Evolutionary conservation across 1,140 invertebrate species (phyloP).

Genomic region (Drosophila nigrodunni): DNA sequence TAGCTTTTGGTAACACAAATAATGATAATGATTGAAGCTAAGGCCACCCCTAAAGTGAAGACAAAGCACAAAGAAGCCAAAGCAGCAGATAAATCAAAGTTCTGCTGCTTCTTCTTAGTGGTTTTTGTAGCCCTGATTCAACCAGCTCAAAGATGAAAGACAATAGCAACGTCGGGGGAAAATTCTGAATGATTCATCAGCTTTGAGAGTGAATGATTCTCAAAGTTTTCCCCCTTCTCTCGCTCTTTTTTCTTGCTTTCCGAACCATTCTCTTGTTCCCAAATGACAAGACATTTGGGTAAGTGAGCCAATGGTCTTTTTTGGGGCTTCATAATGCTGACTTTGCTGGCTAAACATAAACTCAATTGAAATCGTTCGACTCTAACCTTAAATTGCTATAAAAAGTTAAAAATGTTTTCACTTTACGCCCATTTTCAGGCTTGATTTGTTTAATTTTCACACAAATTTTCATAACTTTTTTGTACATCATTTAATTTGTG

Average conservation of each 20-base stretch:
- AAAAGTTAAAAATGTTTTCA: slow-evolving; percentile 17
- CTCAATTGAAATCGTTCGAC: slow-evolving; percentile 5
- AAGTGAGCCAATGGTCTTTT: slow-evolving; percentile 7
- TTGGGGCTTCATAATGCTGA: not conserved
- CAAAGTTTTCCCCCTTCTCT: not conserved
- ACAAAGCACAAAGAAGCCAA: slow-evolving; percentile 4
- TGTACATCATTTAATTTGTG: slow-evolving; percentile 44
- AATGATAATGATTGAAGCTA: not conserved
- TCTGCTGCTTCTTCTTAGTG: not conserved
- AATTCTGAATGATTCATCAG: slow-evolving; percentile 15
- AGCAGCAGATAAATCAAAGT: slow-evolving; percentile 9
- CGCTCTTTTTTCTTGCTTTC: no score
- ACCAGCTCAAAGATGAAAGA: slow-evolving; percentile 9
- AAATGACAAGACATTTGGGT: slow-evolving; percentile 10
- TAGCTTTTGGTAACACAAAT: slow-evolving; percentile 20
- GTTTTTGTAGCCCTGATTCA: slow-evolving; percentile 1
- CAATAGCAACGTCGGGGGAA: not conserved
- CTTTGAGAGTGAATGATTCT: not conserved
- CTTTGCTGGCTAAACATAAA: not conserved
- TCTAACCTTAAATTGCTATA: slow-evolving; percentile 11
- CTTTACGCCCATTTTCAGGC: slow-evolving; percentile 30
- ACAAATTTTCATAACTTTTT: slow-evolving; percentile 50
- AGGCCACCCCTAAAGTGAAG: not conserved
- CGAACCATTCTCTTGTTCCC: not conserved
- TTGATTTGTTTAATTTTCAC: slow-evolving; percentile 51